Conservation (phyloP, 2,888 invertebrate genomes). For the Netelia inedita region DNA sequence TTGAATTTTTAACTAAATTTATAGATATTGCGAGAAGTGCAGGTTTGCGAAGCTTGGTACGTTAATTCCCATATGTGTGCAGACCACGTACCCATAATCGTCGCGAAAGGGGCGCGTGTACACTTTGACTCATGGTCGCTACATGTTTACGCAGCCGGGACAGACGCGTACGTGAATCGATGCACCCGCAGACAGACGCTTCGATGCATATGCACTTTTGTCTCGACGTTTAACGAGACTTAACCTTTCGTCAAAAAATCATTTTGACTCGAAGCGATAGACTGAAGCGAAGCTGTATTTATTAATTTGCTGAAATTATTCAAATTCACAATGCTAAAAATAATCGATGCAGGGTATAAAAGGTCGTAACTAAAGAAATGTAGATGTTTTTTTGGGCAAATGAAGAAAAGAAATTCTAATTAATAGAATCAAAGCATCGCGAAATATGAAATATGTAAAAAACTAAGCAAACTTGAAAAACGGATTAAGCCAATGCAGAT, state of each 20-base stretch:
- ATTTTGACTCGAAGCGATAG: neutral
- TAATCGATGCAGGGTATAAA: no score
- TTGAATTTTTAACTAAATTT: neutral
- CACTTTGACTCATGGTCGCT: conserved; percentile 53
- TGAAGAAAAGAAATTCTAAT: no score
- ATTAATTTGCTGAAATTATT: neutral
- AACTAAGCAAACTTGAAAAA: no score
- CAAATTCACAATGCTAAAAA: neutral
- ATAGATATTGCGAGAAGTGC: neutral
- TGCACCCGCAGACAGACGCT: conserved; percentile 3
- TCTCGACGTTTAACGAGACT: conserved; percentile 22
- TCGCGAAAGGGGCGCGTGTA: conserved; percentile 28
- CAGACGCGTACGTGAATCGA: conserved; percentile 32
- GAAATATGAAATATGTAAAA: no score
- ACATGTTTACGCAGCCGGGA: conserved; percentile 54
- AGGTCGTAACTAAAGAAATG: no score
- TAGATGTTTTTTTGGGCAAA: no score
- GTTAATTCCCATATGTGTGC: conserved; percentile 28
- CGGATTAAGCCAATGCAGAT: no score
- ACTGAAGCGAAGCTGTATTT: neutral
- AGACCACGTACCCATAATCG: conserved; percentile 19
- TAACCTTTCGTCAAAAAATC: conserved; percentile 20
- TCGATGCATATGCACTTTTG: neutral
- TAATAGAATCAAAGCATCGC: no score
- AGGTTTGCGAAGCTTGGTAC: neutral